Evolutionary conservation across 1,140 invertebrate species (phyloP).

Genomic region (Pectinophora gossypiella): DNA sequence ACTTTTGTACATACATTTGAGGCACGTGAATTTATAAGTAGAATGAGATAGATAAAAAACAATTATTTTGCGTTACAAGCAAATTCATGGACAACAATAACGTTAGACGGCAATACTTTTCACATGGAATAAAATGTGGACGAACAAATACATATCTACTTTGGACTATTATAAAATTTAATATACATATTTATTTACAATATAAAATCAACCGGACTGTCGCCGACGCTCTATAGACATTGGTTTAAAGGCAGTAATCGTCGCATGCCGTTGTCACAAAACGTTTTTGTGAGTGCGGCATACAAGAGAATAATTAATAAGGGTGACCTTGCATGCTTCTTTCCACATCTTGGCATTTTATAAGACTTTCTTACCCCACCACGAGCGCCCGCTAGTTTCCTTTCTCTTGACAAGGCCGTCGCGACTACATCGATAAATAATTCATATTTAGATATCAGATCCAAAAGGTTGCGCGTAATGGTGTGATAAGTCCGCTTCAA

Average conservation of each 20-base stretch:
- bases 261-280: not conserved
- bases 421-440: no score
- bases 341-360: not conserved
- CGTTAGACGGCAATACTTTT: slow-evolving; percentile 63
- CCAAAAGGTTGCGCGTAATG: no score
- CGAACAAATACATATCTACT: slow-evolving; percentile 66
- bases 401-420: not conserved
- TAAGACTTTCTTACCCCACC: not conserved
- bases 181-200: slow-evolving; percentile 58
- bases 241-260: no score
- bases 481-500: not conserved
- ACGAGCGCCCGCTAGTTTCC: no score
- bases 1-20: no score
- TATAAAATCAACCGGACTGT: slow-evolving; percentile 43
- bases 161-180: slow-evolving; percentile 61
- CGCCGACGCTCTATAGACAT: no score
- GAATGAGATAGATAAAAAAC: not conserved
- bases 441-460: not conserved
- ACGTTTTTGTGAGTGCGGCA: not conserved
- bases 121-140: slow-evolving; percentile 65
- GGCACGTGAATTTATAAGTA: no score
- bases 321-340: not conserved
- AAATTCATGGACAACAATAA: slow-evolving; percentile 59
- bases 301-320: not conserved
- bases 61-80: slow-evolving; percentile 26